phyloP scores from a whole-genome alignment of 2,888 invertebrate genomes.

The Ecdyonurus torrentis region DNA sequence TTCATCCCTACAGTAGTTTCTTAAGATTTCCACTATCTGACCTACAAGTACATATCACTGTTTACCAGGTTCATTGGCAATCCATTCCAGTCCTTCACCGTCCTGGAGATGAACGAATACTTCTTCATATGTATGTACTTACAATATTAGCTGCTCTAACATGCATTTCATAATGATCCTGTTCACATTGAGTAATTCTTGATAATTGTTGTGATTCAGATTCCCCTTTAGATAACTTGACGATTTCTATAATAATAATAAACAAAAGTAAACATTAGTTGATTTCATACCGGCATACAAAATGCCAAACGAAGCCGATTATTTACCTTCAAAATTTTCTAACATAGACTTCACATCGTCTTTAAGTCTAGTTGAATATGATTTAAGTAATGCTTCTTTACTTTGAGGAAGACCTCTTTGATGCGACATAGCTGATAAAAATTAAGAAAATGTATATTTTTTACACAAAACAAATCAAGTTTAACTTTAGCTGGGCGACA shows the following conservation, averaged over 20 bases:
- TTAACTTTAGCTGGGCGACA: too few relatives aligned
- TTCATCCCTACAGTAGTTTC: too few relatives aligned
- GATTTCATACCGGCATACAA: not conserved
- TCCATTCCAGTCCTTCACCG: too few relatives aligned
- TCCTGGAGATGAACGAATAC: too few relatives aligned
- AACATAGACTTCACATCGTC: constrained; percentile 96
- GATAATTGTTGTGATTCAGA: constrained; percentile 65
- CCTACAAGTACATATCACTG: too few relatives aligned
- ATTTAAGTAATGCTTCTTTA: constrained; percentile 88
- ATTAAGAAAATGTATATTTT: too few relatives aligned
- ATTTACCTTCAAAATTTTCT: constrained; percentile 85
- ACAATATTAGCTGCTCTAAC: constrained; percentile 87
- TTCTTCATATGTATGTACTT: constrained; percentile 19
- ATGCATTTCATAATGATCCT: constrained; percentile 94
- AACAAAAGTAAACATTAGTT: not conserved
- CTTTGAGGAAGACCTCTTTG: constrained; percentile 54
- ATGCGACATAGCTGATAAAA: too few relatives aligned
- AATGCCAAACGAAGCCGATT: constrained; percentile 5
- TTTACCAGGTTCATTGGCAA: too few relatives aligned
- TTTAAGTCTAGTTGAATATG: constrained; percentile 84
- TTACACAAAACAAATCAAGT: too few relatives aligned
- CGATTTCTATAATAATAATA: constrained; percentile 50
- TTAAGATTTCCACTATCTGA: too few relatives aligned
- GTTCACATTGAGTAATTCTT: constrained; percentile 82
- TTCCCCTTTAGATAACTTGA: constrained; percentile 76